Evolutionary conservation across 23 tunicate genomes (phyloP).

Genomic region (Styela plicata): DNA sequence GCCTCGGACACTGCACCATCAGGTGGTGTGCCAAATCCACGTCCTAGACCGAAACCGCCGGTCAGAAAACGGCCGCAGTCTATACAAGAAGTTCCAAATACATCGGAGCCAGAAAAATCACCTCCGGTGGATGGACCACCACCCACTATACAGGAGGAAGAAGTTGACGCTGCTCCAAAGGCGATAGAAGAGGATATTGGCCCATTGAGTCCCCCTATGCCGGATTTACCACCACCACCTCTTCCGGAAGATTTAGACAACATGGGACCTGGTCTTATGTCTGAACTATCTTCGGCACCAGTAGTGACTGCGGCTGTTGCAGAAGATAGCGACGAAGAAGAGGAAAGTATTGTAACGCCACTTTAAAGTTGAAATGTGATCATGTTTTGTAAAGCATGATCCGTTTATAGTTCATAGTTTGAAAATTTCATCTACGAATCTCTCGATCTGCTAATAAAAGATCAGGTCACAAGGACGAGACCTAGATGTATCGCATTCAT

Average conservation of each 20-base stretch:
- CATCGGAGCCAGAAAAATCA: slow-evolving; percentile 1
- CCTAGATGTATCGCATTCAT: too few relatives aligned
- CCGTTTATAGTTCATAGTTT: too few relatives aligned
- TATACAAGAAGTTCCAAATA: neutral
- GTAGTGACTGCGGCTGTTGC: neutral
- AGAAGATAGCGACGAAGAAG: slow-evolving; percentile 24
- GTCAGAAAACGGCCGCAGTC: neutral
- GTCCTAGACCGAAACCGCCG: neutral
- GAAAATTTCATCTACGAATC: too few relatives aligned
- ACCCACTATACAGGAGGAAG: slow-evolving; percentile 15
- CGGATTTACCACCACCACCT: slow-evolving; percentile 62
- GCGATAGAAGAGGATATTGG: slow-evolving; percentile 29
- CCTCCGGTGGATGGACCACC: slow-evolving; percentile 23
- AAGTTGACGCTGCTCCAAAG: slow-evolving; percentile 1
- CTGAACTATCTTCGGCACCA: neutral
- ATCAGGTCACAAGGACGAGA: too few relatives aligned
- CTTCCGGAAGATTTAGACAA: slow-evolving; percentile 30
- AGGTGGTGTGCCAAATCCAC: slow-evolving; percentile 19
- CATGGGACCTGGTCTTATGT: neutral
- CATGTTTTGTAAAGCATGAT: too few relatives aligned
- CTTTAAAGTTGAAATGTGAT: slow-evolving; percentile 1
- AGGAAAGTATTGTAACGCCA: slow-evolving; percentile 10
- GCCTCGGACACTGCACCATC: slow-evolving; percentile 45
- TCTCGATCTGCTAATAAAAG: too few relatives aligned
- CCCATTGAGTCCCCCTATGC: slow-evolving; percentile 41